phyloP scores from a whole-genome alignment of 2,888 invertebrate genomes.

The Listrodromus nycthemerus region DNA sequence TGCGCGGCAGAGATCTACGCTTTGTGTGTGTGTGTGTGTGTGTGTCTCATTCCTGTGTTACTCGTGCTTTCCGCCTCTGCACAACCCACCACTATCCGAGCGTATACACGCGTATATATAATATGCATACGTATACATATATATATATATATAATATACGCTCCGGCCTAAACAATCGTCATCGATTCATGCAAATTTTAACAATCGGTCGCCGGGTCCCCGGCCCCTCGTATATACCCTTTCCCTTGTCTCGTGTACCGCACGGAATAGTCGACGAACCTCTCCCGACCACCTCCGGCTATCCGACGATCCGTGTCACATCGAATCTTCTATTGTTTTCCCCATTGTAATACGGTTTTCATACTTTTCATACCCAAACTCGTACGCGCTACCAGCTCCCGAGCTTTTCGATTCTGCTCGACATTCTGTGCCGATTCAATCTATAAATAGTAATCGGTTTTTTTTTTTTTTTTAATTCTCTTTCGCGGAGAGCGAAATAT shows the following conservation, averaged over 20 bases:
- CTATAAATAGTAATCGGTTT: constrained; percentile 43
- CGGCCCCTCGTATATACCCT: constrained; percentile 57
- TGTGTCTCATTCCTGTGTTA: constrained; percentile 38
- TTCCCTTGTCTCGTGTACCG: constrained; percentile 54
- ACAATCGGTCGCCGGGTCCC: constrained; percentile 78
- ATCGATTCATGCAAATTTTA: constrained; percentile 84
- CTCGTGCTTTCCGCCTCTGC: constrained; percentile 52
- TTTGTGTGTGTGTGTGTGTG: constrained; percentile 69
- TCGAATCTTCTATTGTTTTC: constrained; percentile 80
- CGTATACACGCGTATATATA: not conserved
- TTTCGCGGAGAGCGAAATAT: constrained; percentile 38
- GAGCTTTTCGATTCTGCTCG: constrained; percentile 48
- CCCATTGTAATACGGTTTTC: constrained; percentile 73
- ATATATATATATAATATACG: constrained; percentile 68
- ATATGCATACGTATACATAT: constrained; percentile 69
- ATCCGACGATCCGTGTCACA: constrained; percentile 72
- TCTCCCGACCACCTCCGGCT: constrained; percentile 69
- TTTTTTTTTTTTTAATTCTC: constrained; percentile 6
- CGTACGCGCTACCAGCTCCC: constrained; percentile 5
- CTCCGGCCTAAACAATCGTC: constrained; percentile 81
- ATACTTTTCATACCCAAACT: constrained; percentile 53
- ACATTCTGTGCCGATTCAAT: constrained; percentile 48
- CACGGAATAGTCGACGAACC: constrained; percentile 35
- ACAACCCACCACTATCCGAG: constrained; percentile 27
- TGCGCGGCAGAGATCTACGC: constrained; percentile 63